A percentile compares a stretch with the other conserved stretches of the same genome.
phyloP scores from a whole-genome alignment of 1,140 invertebrate genomes.

The Lasaia peninsularis region DNA sequence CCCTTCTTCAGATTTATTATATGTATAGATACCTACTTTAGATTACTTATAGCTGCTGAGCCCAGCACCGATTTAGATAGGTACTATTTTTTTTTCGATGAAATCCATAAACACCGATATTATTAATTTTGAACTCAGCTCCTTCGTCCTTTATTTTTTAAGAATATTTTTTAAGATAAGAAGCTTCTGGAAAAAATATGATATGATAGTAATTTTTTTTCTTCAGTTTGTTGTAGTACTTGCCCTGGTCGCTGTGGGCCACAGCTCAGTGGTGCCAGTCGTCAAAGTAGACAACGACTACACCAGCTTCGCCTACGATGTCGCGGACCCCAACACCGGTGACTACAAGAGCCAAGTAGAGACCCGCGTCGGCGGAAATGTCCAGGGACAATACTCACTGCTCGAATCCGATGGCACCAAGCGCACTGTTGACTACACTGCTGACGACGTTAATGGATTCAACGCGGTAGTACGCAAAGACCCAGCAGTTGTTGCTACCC shows the following conservation, averaged over 20 bases:
- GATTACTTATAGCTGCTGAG: too few species aligned
- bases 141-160: too few species aligned
- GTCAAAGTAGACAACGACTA: slow-evolving; percentile 44
- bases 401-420: slow-evolving; percentile 70
- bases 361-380: slow-evolving; percentile 74
- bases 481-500: slow-evolving; percentile 36
- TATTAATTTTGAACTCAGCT: too few species aligned
- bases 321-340: slow-evolving; percentile 70
- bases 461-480: slow-evolving; percentile 71
- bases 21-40: too few species aligned
- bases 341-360: slow-evolving; percentile 71
- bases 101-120: too few species aligned
- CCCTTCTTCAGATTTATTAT: too few species aligned
- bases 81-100: too few species aligned
- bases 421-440: slow-evolving; percentile 70
- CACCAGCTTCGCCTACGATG: slow-evolving; percentile 59
- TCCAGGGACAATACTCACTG: slow-evolving; percentile 72
- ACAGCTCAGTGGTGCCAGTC: slow-evolving; percentile 46
- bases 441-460: slow-evolving; percentile 71
- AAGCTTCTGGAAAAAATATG: too few species aligned
- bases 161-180: too few species aligned
- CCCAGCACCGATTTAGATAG: too few species aligned
- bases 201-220: too few species aligned
- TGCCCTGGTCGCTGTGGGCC: slow-evolving; percentile 38
- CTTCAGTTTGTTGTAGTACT: slow-evolving; percentile 47